Percentiles rank a stretch among this genome's conserved stretches.
Conservation (phyloP, 2,113 vertebrate species). For the Tricholaema leucomelas region DNA sequence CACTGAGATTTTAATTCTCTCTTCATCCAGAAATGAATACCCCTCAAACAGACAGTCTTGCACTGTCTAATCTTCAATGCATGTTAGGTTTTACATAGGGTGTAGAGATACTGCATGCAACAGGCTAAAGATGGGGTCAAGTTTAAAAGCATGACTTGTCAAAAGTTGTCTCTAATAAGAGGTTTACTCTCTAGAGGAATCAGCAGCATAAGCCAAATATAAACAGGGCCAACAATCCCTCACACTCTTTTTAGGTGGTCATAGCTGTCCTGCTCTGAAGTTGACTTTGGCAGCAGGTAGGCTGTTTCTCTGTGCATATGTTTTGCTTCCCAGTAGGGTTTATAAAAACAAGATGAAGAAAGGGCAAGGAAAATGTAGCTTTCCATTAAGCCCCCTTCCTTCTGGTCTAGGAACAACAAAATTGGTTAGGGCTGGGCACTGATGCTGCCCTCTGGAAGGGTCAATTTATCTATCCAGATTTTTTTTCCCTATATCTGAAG, state of each 20-base stretch:
- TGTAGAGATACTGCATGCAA: not conserved
- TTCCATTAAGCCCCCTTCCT: not conserved
- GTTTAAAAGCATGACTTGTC: not conserved
- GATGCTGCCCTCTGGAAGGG: not conserved
- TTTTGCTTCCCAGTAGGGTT: not conserved
- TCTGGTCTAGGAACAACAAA: not conserved
- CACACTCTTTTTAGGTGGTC: not conserved
- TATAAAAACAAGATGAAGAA: not conserved
- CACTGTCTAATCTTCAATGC: not conserved
- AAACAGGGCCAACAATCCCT: not conserved
- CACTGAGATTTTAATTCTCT: not conserved
- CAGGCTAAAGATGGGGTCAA: not conserved
- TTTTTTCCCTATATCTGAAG: not conserved
- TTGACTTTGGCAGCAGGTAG: not conserved
- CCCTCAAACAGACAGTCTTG: not conserved
- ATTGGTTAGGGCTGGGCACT: not conserved
- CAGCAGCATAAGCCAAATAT: not conserved
- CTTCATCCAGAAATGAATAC: not conserved
- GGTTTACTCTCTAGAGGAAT: accelerated
- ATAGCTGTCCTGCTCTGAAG: not conserved
- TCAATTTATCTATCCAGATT: not conserved
- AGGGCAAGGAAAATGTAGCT: not conserved
- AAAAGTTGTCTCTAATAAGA: not conserved
- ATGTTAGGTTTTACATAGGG: not conserved
- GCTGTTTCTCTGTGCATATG: not conserved